Evolutionary conservation across 2,888 invertebrate species (phyloP), one percentile per base, ranked within the genome.

Genomic region (Macrosiphum euphorbiae): DNA sequence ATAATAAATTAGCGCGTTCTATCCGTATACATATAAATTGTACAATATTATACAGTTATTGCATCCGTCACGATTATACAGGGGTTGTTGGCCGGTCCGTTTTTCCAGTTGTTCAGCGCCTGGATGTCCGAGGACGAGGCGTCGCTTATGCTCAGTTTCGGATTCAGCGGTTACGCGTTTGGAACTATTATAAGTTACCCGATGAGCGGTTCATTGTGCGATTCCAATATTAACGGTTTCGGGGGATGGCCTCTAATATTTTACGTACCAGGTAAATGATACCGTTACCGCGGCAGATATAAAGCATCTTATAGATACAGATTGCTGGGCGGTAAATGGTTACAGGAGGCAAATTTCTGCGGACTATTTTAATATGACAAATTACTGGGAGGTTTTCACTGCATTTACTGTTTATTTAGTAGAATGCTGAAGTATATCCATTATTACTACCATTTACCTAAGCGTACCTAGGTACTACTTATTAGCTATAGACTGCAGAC

Each of bases 221-320:
- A 7, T 20, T 8, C 28, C 28, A 58, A 93, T 8, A 4, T 85
- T 20, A 10, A 90, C 28, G 93, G 93, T 50, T 90, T 58, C 11
- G 93, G 93, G 0, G 93, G 93, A 47, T 93, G 93, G 93, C 47
- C 93, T 26, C 58, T 93, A 4, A 90, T 93, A 44, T 93, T 16
- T 61, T 93, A 93, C 41, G 85, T 86, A 58, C 93, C 93, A 26
- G 61, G 92, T 92, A 92, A 58, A 86, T 85, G 26, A 35, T 58
- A 78, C 0, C 5, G 47, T 47, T 26, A 86, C 85, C 4, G 26
- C 10, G 11, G 44, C 3, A 28, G 26, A 28, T 47, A 28, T n/a
- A 28, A 47, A 11, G 28, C 26, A 58, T 13, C 88, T 44, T 55
- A 47, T 87, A n/a, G 3, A 28, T 50, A n/a, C n/a, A 52, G 50